Conservation (phyloP, 2,113 vertebrate species). For the Muntiacus reevesi region DNA sequence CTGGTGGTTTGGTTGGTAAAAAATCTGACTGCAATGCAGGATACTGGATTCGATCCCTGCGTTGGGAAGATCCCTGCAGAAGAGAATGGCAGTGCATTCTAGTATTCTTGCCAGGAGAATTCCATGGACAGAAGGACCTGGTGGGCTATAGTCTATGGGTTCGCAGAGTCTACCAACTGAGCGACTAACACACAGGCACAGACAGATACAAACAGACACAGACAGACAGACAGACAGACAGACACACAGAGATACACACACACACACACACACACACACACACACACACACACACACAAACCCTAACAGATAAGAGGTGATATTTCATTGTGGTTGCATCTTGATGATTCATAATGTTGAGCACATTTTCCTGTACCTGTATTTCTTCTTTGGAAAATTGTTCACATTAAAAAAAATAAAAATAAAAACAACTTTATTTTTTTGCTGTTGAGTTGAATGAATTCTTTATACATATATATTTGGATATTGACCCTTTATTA, state of each 20-base stretch:
- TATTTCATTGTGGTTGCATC: neutral
- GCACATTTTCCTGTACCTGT: neutral
- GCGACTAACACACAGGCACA: neutral
- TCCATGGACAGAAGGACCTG: neutral
- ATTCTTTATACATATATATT: neutral
- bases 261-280: neutral
- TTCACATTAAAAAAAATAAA: neutral
- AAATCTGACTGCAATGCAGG: neutral
- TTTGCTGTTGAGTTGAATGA: neutral
- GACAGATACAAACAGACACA: no score
- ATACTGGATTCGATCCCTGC: neutral
- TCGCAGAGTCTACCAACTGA: rapidly evolving
- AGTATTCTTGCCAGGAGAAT: neutral
- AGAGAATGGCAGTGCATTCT: neutral
- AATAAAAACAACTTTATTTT: neutral
- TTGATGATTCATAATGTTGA: neutral
- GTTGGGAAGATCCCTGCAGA: neutral
- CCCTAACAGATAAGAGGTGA: neutral
- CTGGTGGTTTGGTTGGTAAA: neutral
- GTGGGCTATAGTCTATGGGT: neutral
- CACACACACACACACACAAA: neutral
- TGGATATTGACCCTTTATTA: neutral
- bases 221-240: no score
- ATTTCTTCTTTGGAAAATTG: neutral
- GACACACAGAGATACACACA: no score